Evolutionary conservation across 2,113 vertebrate genomes (phyloP).

Genomic region (Proterorhinus semilunaris): DNA sequence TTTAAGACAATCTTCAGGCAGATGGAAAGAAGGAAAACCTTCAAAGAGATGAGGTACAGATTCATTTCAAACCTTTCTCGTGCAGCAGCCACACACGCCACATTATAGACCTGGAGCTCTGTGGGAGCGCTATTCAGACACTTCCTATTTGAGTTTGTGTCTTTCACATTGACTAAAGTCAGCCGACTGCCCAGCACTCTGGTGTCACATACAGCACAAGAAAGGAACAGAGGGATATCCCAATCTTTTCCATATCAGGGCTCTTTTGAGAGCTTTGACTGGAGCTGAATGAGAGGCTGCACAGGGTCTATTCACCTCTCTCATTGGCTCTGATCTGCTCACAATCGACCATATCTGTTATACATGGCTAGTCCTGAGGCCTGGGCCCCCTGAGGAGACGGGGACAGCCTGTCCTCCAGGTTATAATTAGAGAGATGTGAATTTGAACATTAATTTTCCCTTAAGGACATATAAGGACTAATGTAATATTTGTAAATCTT

Average conservation of each 20-base stretch:
- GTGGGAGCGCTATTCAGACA: constrained; percentile 63
- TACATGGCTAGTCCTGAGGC: constrained; percentile 55
- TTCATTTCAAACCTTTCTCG: constrained; percentile 17
- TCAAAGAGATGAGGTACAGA: background rate
- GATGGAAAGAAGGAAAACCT: no score
- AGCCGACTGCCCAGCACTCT: constrained; percentile 33
- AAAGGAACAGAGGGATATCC: constrained; percentile 64
- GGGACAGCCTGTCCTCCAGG: background rate
- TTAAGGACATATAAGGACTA: background rate
- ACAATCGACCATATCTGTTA: constrained; percentile 67
- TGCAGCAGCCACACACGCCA: constrained; percentile 33
- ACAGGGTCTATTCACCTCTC: constrained; percentile 59
- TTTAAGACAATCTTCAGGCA: no score
- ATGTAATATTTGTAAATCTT: background rate
- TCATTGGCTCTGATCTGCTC: constrained; percentile 64
- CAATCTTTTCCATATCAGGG: constrained; percentile 63
- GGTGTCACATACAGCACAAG: constrained; percentile 26
- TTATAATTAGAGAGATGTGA: background rate
- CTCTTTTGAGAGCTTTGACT: constrained; percentile 48
- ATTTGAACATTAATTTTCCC: background rate
- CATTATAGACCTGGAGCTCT: constrained; percentile 58
- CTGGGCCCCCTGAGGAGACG: background rate
- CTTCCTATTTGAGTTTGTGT: constrained; percentile 70
- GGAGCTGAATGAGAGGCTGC: constrained; percentile 59
- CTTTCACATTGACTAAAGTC: constrained; percentile 68